phyloP scores from a whole-genome alignment of 1,140 invertebrate species.

The Daktulosphaira vitifoliae region DNA sequence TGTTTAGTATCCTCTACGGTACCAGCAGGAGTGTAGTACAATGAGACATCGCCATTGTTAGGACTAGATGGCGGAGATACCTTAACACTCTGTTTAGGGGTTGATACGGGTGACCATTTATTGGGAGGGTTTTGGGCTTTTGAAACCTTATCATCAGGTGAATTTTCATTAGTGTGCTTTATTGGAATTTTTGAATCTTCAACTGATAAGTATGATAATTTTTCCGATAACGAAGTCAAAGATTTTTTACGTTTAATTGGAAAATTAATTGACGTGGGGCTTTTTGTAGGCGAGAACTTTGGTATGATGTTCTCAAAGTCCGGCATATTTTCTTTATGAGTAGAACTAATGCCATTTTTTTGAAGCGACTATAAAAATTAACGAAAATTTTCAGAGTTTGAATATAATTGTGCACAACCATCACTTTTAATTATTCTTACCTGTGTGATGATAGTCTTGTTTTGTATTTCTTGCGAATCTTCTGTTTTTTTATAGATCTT shows the following conservation, averaged over 20 bases:
- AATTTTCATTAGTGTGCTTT: not conserved
- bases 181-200: conserved; percentile 3
- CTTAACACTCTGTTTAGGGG: not conserved
- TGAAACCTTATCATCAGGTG: not conserved
- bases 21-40: conserved; percentile 2
- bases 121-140: conserved; percentile 1
- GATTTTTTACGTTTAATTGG: conserved; percentile 12
- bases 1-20: not conserved
- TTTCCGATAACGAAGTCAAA: not conserved
- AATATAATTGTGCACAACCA: too few relatives aligned
- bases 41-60: not conserved
- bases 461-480: conserved; percentile 26
- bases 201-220: not conserved
- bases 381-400: too few relatives aligned
- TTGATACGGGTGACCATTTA: not conserved
- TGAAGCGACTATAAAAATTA: not conserved
- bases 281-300: not conserved
- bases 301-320: not conserved
- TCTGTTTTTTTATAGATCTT: conserved; percentile 1
- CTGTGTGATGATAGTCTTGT: conserved; percentile 9
- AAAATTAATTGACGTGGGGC: not conserved
- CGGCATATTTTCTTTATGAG: not conserved
- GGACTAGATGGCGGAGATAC: not conserved
- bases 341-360: not conserved
- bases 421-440: too few relatives aligned